Percentiles rank a stretch among this genome's conserved stretches.
These are phyloP conservation scores for Porites australiensis DNA, from an alignment of 64 coral and sea anemone genomes.

Conservation along the genomic window DNA sequence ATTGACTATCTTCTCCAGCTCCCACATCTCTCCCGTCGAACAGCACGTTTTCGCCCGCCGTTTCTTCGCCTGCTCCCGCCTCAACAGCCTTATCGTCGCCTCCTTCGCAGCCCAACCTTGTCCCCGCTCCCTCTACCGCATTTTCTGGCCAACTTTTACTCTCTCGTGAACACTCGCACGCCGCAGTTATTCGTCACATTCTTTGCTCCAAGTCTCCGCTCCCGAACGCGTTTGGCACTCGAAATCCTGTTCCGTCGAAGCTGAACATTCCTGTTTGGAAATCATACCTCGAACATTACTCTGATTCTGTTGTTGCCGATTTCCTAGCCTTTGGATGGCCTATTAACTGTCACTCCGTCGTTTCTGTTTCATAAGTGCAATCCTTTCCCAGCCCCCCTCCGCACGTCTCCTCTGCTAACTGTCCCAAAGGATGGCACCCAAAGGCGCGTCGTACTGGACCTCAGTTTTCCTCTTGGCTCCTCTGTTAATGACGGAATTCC, in stretches of 20 bases:
- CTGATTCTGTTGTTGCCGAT: conserved; percentile 8
- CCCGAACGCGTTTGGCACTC: not conserved
- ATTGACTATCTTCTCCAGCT: too few species aligned
- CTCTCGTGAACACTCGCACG: not conserved
- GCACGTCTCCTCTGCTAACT: conserved; percentile 14
- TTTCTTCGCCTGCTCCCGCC: too few species aligned
- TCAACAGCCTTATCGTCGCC: too few species aligned
- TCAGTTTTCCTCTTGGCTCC: too few species aligned
- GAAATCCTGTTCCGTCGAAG: not conserved
- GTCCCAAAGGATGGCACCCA: not conserved
- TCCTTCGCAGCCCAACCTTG: too few species aligned
- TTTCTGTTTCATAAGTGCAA: not conserved
- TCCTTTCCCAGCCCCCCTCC: too few species aligned
- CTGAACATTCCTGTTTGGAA: conserved; percentile 25
- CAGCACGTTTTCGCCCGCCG: too few species aligned
- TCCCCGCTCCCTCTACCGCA: too few species aligned
- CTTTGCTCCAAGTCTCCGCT: not conserved
- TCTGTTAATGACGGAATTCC: too few species aligned
- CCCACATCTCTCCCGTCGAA: too few species aligned
- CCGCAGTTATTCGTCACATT: conserved; percentile 8
- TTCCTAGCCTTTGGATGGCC: not conserved
- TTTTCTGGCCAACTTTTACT: not conserved
- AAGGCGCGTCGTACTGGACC: not conserved
- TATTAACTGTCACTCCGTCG: too few species aligned
- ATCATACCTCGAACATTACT: not conserved